Conservation (phyloP, 2,113 vertebrate genomes). For the Dromaius novaehollandiae region DNA sequence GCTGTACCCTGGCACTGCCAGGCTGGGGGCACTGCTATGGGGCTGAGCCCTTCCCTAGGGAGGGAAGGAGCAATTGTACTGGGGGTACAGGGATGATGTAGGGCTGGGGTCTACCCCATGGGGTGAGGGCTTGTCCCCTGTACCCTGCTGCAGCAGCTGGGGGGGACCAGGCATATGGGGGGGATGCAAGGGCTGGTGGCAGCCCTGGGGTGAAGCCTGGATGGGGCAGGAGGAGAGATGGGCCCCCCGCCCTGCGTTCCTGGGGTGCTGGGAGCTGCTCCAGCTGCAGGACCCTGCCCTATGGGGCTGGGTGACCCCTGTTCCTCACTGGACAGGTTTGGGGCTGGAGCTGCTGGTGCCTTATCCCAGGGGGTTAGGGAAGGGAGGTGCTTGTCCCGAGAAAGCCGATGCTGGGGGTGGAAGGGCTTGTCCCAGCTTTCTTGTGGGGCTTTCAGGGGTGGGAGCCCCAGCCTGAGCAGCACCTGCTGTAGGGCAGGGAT, state of each 20-base stretch:
- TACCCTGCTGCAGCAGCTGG: not conserved
- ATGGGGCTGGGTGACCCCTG: too few species aligned
- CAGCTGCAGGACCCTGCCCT: too few species aligned
- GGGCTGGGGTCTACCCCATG: not conserved
- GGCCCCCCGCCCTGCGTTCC: fast-evolving
- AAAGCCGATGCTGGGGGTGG: fast-evolving
- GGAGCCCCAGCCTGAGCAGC: fast-evolving
- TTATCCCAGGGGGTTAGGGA: not conserved
- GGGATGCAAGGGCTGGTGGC: too few species aligned
- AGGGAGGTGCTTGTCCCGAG: not conserved
- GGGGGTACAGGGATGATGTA: not conserved
- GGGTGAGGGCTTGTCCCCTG: not conserved
- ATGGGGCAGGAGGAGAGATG: fast-evolving
- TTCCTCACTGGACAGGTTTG: not conserved
- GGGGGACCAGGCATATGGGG: fast-evolving
- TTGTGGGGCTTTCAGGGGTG: fast-evolving
- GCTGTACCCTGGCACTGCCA: fast-evolving
- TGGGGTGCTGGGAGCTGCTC: too few species aligned
- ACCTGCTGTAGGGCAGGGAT: fast-evolving
- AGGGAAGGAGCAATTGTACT: not conserved
- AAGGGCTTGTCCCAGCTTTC: not conserved
- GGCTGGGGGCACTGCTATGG: not conserved
- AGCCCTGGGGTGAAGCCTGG: fast-evolving
- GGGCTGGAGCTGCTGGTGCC: not conserved
- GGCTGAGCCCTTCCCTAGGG: not conserved